Conservation (phyloP, 2,113 vertebrate species). For the Notarius quadriscutis region DNA sequence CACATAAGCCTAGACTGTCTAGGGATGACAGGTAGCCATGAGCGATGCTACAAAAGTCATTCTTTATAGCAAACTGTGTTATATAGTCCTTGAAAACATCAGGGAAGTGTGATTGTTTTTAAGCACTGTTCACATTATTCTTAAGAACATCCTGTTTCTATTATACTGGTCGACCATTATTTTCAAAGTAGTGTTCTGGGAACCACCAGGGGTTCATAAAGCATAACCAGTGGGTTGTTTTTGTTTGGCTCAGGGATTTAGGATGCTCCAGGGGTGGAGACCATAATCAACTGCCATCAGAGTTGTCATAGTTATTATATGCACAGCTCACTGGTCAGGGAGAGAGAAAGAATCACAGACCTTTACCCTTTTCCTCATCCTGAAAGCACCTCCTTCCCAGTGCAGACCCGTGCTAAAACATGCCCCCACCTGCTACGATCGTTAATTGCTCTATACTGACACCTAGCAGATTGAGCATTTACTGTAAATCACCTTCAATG, state of each 20-base stretch:
- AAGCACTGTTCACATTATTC: not conserved
- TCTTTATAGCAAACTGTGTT: not conserved
- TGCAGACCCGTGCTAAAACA: not conserved
- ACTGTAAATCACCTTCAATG: not conserved
- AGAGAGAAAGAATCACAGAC: not conserved
- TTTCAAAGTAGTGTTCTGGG: not conserved
- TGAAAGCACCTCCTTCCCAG: not conserved
- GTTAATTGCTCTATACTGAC: not conserved
- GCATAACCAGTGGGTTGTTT: not conserved
- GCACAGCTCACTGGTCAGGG: not conserved
- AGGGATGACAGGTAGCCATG: conserved; percentile 11
- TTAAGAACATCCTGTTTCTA: not conserved
- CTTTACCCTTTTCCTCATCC: not conserved
- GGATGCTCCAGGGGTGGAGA: not conserved
- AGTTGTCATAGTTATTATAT: not conserved
- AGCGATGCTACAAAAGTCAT: conserved; percentile 12
- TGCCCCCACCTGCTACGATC: not conserved
- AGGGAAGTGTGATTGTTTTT: not conserved
- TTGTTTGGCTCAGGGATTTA: not conserved
- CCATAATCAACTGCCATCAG: not conserved
- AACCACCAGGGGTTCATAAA: not conserved
- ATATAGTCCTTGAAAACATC: not conserved
- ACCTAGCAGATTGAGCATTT: not conserved
- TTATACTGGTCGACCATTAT: not conserved
- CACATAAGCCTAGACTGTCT: not conserved